These are phyloP conservation scores for Trichosurus vulpecula DNA, from an alignment of 2,797 vertebrate species.

Conservation along the genomic window DNA sequence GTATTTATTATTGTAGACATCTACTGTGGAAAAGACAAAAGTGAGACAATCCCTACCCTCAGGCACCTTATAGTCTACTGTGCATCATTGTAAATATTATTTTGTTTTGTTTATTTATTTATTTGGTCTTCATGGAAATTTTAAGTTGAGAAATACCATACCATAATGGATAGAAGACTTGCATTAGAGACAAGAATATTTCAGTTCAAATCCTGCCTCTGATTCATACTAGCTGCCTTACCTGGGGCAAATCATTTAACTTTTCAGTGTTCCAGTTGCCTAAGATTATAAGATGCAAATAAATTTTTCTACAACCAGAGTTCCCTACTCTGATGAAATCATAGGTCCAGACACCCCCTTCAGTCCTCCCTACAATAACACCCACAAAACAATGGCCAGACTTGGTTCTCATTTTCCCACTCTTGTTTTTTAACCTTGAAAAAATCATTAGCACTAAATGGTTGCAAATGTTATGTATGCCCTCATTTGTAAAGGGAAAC, in stretches of 20 bases:
- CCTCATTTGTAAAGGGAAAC: background rate
- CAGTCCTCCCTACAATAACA: background rate
- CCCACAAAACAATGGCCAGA: background rate
- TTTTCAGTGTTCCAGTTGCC: background rate
- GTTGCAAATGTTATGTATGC: constrained; percentile 7
- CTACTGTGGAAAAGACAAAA: background rate
- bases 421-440: constrained; percentile 27
- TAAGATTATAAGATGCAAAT: background rate
- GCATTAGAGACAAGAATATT: background rate
- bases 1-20: background rate
- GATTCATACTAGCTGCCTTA: background rate
- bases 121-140: background rate
- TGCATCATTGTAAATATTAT: background rate
- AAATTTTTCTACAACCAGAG: background rate
- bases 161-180: background rate
- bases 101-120: background rate
- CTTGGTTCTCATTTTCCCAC: background rate
- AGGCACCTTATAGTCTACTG: background rate
- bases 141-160: background rate
- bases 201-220: background rate
- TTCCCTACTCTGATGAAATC: background rate
- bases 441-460: constrained; percentile 15
- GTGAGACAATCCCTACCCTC: background rate
- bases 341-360: background rate
- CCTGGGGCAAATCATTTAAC: background rate